phyloP scores from a whole-genome alignment of 2,113 vertebrate species.

The Oxyura jamaicensis region DNA sequence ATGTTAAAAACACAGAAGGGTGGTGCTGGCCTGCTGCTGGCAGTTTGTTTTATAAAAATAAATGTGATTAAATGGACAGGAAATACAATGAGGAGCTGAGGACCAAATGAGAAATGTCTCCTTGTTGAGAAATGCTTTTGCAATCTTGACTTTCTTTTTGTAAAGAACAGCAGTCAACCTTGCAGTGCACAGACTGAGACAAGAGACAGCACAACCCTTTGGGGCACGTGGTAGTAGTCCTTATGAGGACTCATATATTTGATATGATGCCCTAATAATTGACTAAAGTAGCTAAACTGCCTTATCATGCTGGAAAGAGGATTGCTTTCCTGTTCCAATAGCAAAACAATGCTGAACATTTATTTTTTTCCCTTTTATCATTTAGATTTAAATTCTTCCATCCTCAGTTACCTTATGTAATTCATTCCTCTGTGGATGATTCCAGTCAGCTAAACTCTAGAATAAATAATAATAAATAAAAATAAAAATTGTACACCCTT shows the following conservation, averaged over 20 bases:
- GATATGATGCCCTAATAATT: background rate
- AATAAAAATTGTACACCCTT: background rate
- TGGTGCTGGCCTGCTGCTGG: conserved; percentile 2
- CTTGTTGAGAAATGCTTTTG: conserved; percentile 14
- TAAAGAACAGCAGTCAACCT: background rate
- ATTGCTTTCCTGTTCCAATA: background rate
- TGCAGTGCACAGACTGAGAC: background rate
- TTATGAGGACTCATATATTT: background rate
- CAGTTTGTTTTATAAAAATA: conserved; percentile 20
- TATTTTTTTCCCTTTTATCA: background rate
- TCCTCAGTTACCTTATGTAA: background rate
- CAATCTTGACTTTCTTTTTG: background rate
- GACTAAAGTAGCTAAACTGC: background rate
- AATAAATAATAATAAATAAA: background rate
- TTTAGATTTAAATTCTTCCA: background rate
- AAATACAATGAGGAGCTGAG: conserved; percentile 21
- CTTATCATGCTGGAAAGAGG: background rate
- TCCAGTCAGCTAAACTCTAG: background rate
- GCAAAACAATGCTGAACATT: background rate
- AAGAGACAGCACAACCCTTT: background rate
- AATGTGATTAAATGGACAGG: conserved; percentile 7
- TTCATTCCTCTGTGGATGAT: background rate
- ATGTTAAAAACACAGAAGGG: conserved; percentile 14
- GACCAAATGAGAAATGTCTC: background rate
- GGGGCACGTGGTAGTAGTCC: background rate